Base-by-base conservation (phyloP, 1,140 invertebrate species). In the Delia radicum region DNA sequence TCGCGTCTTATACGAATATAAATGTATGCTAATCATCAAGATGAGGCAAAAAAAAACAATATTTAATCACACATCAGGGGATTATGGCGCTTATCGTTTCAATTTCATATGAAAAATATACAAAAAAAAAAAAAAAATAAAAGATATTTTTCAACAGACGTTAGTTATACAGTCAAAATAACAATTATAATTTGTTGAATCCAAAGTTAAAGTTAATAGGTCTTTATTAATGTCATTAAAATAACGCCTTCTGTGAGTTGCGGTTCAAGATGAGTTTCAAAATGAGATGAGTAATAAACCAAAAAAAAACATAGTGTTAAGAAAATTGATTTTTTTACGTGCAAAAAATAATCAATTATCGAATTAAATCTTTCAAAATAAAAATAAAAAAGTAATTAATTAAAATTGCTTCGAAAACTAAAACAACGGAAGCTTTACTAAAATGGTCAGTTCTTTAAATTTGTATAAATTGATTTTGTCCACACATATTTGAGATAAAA, bases 161-260 rank as follows among this genome's bases (percentile, higher is more conserved):
- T n/a, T n/a, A n/a, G n/a, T n/a, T n/a, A n/a, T n/a, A n/a, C n/a
- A n/a, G n/a, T n/a, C 2, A 42, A 42, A 42, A 42, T 15, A 10
- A 10, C 3, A 42, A 42, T 10, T 1, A 3, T 15, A 42, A 42
- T 33, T 33, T 33, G 31, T 10, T 46, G 42, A 18, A 55, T 55
- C 7, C n/a, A 55, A 55, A 55, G 33, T 37, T 37, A 15, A 55
- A 55, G 18, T 55, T 55, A 55, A 55, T 55, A 55, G 48, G 24
- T 55, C 48, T 55, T 55, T 55, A 55, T 55, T 55, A 55, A 55
- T 55, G 48, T 55, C 48, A 55, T 55, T 55, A 55, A 55, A 55
- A 55, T 55, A 18, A 55, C 48, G 48, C 48, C 48, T 55, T 55
- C 18, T 55, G 48, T n/a, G n/a, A n/a, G n/a, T n/a, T n/a, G 18